Percentiles rank a stretch among this genome's conserved stretches.
These are phyloP conservation scores for Silvanus unidentatus DNA, from an alignment of 2,888 invertebrate species.

Conservation along the genomic window DNA sequence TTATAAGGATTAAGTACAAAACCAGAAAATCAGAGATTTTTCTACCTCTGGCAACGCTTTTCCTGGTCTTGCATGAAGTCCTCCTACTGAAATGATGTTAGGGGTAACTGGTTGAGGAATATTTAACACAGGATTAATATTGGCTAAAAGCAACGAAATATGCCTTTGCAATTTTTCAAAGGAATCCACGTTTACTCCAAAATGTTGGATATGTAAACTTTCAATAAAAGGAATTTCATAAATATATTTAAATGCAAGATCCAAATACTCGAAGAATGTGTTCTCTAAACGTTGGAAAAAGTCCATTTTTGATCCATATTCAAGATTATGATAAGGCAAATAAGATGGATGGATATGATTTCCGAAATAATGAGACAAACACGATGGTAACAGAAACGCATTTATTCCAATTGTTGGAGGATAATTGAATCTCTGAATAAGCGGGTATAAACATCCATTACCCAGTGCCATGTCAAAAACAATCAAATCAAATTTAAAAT, in stretches of 20 bases:
- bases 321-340: constrained; percentile 22
- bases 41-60: constrained; percentile 25
- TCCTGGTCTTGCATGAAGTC: constrained; percentile 29
- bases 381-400: constrained; percentile 18
- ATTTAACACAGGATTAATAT: constrained; percentile 29
- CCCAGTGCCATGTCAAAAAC: constrained; percentile 28
- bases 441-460: constrained; percentile 26
- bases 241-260: constrained; percentile 5
- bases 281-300: constrained; percentile 25
- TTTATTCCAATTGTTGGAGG: constrained; percentile 30
- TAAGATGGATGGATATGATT: constrained; percentile 23
- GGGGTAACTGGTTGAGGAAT: constrained; percentile 32
- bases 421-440: constrained; percentile 32
- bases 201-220: constrained; percentile 16
- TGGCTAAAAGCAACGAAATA: constrained; percentile 28
- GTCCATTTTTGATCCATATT: constrained; percentile 22
- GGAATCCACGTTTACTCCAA: constrained; percentile 20
- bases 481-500: constrained; percentile 35
- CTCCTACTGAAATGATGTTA: constrained; percentile 36
- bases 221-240: constrained; percentile 11
- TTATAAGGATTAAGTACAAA: neutral
- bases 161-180: constrained; percentile 23
- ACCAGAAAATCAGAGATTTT: neutral
- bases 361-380: constrained; percentile 16
- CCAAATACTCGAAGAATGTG: constrained; percentile 13